Percentiles rank a stretch among this genome's conserved stretches.
Evolutionary conservation across 23 tunicate genomes (phyloP).

Genomic region (Halocynthia roretzi): DNA sequence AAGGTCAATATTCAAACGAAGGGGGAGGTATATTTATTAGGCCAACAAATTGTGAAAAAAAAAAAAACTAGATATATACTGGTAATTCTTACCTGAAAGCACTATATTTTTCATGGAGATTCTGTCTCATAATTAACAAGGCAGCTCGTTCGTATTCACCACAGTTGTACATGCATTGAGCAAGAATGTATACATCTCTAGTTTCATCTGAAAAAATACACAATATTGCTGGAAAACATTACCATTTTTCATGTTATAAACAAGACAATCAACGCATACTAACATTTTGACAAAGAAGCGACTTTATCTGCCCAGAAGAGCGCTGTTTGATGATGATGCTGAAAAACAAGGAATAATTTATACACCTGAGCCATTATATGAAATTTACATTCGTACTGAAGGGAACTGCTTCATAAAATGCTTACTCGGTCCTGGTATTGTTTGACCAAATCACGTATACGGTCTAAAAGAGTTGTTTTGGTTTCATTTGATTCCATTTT

Average conservation of each 20-base stretch:
- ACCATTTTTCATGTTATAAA: background rate
- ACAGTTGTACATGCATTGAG: slow-evolving; percentile 70
- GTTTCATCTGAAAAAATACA: slow-evolving; percentile 39
- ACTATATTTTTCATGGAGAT: slow-evolving; percentile 40
- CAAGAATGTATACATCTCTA: slow-evolving; percentile 45
- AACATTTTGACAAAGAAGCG: slow-evolving; percentile 75
- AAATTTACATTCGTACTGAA: no score
- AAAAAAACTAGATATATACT: background rate
- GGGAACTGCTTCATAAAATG: no score
- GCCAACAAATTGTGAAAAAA: no score
- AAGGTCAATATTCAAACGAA: no score
- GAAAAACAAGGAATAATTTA: slow-evolving; percentile 5
- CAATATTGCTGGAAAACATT: background rate
- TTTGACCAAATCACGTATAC: slow-evolving; percentile 3
- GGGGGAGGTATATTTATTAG: no score
- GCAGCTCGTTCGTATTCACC: slow-evolving; percentile 90
- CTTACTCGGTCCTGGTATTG: background rate
- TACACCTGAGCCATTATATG: no score
- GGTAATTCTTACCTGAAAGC: slow-evolving; percentile 49
- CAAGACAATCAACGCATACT: slow-evolving; percentile 20
- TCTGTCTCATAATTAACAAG: slow-evolving; percentile 33
- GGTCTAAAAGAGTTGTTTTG: background rate
- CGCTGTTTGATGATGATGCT: slow-evolving; percentile 74
- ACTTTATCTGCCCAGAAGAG: slow-evolving; percentile 96
- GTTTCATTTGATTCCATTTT: no score